Evolutionary conservation across 2,888 invertebrate species (phyloP).

Genomic region (Stegana nigrithorax): DNA sequence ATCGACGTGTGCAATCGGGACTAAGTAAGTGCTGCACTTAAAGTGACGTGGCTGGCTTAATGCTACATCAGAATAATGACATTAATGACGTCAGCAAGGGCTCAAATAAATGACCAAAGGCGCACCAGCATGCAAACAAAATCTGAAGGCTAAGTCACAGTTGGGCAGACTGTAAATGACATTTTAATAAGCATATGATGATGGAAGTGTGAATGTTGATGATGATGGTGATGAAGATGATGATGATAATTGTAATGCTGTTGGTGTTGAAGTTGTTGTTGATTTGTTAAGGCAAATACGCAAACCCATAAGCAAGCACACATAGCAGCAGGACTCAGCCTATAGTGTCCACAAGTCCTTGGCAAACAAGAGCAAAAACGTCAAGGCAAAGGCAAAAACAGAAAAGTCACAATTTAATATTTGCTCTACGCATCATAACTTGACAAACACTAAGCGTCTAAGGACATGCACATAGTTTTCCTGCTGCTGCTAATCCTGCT

Average conservation of each 20-base stretch:
- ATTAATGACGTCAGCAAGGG: background rate
- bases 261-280: too few species aligned
- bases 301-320: background rate
- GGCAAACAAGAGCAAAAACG: background rate
- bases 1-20: background rate
- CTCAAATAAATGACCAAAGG: background rate
- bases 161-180: slow-evolving; percentile 20
- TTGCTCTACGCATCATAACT: slow-evolving; percentile 6
- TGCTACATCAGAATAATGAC: background rate
- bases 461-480: too few species aligned
- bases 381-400: background rate
- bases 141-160: too few species aligned
- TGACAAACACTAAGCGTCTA: background rate
- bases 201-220: background rate
- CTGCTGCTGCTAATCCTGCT: too few species aligned
- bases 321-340: too few species aligned
- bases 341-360: background rate
- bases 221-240: background rate
- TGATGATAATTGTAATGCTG: background rate
- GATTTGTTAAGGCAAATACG: too few species aligned
- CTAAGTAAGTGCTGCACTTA: background rate
- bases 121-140: background rate
- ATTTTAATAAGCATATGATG: slow-evolving; percentile 16
- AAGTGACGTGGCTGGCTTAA: too few species aligned
- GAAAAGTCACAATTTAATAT: background rate